These are phyloP conservation scores for Etheostoma perlongum DNA, from an alignment of 2,797 vertebrate genomes.

Conservation along the genomic window DNA sequence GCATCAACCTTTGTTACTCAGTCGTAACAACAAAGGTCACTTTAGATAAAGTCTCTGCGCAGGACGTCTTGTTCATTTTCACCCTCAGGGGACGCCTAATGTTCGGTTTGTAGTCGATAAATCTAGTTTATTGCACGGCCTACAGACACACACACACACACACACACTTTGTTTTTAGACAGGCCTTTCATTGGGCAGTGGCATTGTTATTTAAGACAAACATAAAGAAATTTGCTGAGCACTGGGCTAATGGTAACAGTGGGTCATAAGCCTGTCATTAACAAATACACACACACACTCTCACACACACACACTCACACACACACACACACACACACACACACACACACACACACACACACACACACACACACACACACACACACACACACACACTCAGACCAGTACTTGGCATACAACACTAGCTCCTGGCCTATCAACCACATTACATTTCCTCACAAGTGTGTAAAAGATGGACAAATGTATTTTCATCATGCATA, in stretches of 20 bases:
- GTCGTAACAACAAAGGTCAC: conserved; percentile 33
- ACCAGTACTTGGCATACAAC: conserved; percentile 25
- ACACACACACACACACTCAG: no score
- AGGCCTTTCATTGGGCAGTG: conserved; percentile 2
- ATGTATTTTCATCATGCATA: conserved; percentile 23
- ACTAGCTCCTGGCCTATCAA: background rate
- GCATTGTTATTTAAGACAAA: conserved; percentile 50
- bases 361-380: background rate
- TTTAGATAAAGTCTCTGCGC: background rate
- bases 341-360: background rate
- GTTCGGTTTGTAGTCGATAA: conserved; percentile 30
- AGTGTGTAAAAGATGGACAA: conserved; percentile 15
- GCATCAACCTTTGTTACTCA: conserved; percentile 15
- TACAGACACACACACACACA: conserved; percentile 16
- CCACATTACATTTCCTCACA: conserved; percentile 13
- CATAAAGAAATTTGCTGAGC: conserved; percentile 49
- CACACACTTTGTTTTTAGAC: conserved; percentile 25
- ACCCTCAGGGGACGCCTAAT: conserved; percentile 25
- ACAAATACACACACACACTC: conserved; percentile 7
- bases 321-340: conserved; percentile 5
- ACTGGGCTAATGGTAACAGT: conserved; percentile 28
- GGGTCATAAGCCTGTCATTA: conserved; percentile 30
- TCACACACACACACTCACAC: conserved; percentile 1
- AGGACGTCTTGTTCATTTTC: conserved; percentile 15
- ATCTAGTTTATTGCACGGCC: conserved; percentile 49